Evolutionary conservation across 2,888 invertebrate genomes (phyloP), one percentile per base, ranked within the genome.

Genomic region (Lasiommata megera): DNA sequence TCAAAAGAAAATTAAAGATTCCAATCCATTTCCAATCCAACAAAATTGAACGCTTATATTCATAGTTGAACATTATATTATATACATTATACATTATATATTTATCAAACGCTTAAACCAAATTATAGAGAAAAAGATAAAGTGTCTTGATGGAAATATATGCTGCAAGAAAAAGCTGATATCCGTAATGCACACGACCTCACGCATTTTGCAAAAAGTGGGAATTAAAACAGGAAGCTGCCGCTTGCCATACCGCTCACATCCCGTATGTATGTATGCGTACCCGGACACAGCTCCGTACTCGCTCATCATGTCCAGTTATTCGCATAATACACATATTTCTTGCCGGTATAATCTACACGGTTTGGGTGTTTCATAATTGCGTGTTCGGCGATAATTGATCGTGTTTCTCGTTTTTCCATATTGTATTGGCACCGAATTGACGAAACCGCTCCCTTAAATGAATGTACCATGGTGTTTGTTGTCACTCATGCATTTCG

Each of bases 201-300:
- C 77, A 73, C 72, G 71, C 66, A 68, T 66, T 68, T 70, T 65
- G 73, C 72, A 84, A 84, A 84, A 85, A 84, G 74, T 73, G 71
- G 76, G 72, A 73, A 77, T 79, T 72, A 73, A 76, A 68, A 78
- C 83, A 83, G 84, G 84, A 84, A 85, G 80, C 73, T 70, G 69
- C 56, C 54, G 68, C 67, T 71, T 69, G 71, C 70, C 77, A 76
- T 76, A 80, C 80, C 79, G 79, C 77, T 80, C 72, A 73, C 76
- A 79, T 81, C 80, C 82, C 65, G 67, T 65, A 67, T 64, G 63
- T 64, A 66, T 29, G 60, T 64, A 63, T 64, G 73, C 73, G 78
- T 68, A 80, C 80, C 80, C 83, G 83, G 82, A 82, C 81, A 77
- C 82, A 79, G 77, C 74, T 70, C 70, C 80, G 75, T 69, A 79